A percentile compares a stretch with the other conserved stretches of the same genome.
phyloP scores from a whole-genome alignment of 2,113 vertebrate species.

The Psittacula cyanocephala region DNA sequence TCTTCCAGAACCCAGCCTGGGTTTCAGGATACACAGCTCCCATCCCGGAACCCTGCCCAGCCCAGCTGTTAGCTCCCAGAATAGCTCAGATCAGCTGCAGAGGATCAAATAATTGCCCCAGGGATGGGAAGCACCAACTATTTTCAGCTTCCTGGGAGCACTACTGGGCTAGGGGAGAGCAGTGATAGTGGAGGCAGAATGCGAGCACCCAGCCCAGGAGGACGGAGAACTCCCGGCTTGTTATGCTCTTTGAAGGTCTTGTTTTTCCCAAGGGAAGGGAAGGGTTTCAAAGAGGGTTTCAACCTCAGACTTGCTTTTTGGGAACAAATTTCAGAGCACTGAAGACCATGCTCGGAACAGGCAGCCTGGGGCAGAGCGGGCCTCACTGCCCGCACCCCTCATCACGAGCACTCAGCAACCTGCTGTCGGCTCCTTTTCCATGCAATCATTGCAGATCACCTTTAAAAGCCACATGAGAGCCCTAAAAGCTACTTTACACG shows the following conservation, averaged over 20 bases:
- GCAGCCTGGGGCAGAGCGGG: not conserved
- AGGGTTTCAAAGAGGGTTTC: not conserved
- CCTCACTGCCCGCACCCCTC: not conserved
- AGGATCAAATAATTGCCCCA: not conserved
- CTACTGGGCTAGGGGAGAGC: not conserved
- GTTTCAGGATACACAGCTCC: not conserved
- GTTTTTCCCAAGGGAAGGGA: not conserved
- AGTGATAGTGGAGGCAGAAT: rapidly evolving
- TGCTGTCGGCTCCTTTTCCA: not conserved
- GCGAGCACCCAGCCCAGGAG: not conserved
- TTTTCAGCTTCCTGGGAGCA: not conserved
- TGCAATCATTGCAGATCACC: not conserved
- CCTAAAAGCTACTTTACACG: not conserved
- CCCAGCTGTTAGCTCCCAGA: not conserved
- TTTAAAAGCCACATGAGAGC: not conserved
- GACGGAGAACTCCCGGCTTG: not conserved
- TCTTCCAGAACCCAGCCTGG: not conserved
- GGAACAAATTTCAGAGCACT: not conserved
- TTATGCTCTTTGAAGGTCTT: not conserved
- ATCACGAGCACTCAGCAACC: not conserved
- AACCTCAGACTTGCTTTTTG: not conserved
- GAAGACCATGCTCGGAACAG: rapidly evolving
- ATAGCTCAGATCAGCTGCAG: conserved; percentile 9
- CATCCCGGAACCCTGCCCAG: not conserved
- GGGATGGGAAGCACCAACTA: not conserved